Evolutionary conservation across 2,888 invertebrate genomes (phyloP), one percentile per base, ranked within the genome.

Genomic region (Lysandra coridon): DNA sequence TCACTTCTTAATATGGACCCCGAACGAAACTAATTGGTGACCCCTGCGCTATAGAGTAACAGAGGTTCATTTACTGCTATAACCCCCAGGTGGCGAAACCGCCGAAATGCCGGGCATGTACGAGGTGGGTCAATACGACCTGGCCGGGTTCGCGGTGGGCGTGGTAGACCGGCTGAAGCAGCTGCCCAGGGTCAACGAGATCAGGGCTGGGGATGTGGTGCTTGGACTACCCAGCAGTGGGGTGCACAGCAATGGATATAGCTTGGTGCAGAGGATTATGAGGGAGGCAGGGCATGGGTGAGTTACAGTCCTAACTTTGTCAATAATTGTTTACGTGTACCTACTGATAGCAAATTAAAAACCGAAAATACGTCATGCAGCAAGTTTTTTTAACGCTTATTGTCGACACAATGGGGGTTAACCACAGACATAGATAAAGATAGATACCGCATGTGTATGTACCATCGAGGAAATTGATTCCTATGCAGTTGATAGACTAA

Each of bases 101-200:
- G 99, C 99, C 0, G 99, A 99, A 93, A 99, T 99, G 99, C 99
- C 99, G 0, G 97, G 98, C 1, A 97, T 99, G 95, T 99, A 99
- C 91, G 95, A 95, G 2, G 91, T 95, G 0, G 98, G 97, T 0
- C 98, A 98, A 83, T 99, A 99, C 90, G 99, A 99, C 90, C 90
- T 99, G 78, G 99, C 99, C 17, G 99, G 99, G 1, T 99, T 99
- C 91, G 97, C 98, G 0, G 98, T 99, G 0, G 99, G 99, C 0
- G 97, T 98, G 0, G 98, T 99, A 0, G 98, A 99, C 89, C 95
- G 97, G 82, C 86, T 93, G 0, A 91, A 92, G 78, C 95, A 96
- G 78, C 91, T 98, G 76, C 99, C 99, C 0, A 95, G 95, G 78
- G 91, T 94, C 4, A 89, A 95, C 60, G 95, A 96, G 7, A 97